Percentiles rank a stretch among this genome's conserved stretches.
These are phyloP conservation scores for Aulostomus chinensis DNA, from an alignment of 2,797 vertebrate genomes.

Conservation along the genomic window DNA sequence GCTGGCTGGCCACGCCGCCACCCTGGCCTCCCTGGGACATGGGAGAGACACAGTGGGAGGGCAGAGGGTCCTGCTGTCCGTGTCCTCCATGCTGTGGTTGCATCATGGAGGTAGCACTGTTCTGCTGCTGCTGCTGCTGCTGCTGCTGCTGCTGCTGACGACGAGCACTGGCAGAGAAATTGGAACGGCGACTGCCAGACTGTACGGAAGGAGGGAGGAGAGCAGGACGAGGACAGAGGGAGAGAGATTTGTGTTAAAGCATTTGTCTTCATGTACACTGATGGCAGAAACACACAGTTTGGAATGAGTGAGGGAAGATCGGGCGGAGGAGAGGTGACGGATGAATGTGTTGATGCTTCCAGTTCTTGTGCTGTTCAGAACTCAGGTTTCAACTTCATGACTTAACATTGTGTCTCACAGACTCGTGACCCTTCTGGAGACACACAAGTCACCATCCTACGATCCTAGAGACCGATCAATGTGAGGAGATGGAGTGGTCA, in stretches of 20 bases:
- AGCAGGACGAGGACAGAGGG: conserved; percentile 1
- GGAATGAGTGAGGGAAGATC: background rate
- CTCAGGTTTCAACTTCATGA: background rate
- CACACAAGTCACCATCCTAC: too few species aligned
- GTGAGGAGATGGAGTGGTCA: conserved; percentile 61
- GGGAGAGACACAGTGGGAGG: conserved; percentile 74
- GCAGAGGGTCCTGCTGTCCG: conserved; percentile 64
- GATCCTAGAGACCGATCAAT: conserved; percentile 2
- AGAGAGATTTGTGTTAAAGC: background rate
- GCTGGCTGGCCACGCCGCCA: conserved; percentile 51
- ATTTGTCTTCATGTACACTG: background rate
- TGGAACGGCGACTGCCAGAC: conserved; percentile 64
- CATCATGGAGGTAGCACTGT: conserved; percentile 71
- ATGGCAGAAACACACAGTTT: conserved; percentile 3
- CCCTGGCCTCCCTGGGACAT: conserved; percentile 70
- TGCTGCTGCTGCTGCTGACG: conserved; percentile 62
- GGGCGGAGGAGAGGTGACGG: conserved; percentile 23
- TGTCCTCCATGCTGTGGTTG: conserved; percentile 65
- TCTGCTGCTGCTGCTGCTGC: conserved; percentile 61
- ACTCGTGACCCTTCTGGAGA: background rate
- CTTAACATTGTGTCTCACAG: background rate
- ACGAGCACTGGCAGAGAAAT: conserved; percentile 45
- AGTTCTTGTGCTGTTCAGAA: background rate
- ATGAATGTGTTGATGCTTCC: conserved; percentile 43
- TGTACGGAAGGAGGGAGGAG: conserved; percentile 30